Evolutionary conservation across 2,797 vertebrate genomes (phyloP).

Genomic region (Phalanger gymnotis): DNA sequence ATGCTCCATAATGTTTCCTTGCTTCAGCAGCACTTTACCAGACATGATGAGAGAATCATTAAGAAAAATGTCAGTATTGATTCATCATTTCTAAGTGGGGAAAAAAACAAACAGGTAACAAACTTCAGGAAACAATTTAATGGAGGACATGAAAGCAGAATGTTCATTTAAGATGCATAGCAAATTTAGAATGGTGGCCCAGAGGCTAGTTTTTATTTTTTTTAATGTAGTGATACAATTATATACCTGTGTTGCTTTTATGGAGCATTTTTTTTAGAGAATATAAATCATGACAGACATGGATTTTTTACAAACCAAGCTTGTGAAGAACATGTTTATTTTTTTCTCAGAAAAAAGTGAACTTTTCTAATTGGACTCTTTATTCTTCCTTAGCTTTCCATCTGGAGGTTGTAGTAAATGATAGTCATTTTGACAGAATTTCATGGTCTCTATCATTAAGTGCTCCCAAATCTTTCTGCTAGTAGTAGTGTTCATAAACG

Average conservation of each 20-base stretch:
- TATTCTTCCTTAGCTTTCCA: slow-evolving; percentile 64
- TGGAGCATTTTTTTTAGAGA: slow-evolving; percentile 23
- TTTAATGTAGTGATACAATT: slow-evolving; percentile 36
- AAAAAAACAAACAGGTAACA: slow-evolving; percentile 16
- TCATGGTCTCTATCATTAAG: slow-evolving; percentile 61
- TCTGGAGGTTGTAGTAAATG: slow-evolving; percentile 58
- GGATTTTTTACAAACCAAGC: slow-evolving; percentile 10
- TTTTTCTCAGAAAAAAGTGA: slow-evolving; percentile 19
- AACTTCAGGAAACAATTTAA: slow-evolving; percentile 36
- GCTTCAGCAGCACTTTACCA: slow-evolving; percentile 27
- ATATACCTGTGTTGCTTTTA: slow-evolving; percentile 19
- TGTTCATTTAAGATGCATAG: background rate
- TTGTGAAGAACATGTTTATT: background rate
- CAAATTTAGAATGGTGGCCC: background rate
- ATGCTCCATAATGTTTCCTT: slow-evolving; percentile 16
- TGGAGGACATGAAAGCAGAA: slow-evolving; percentile 24
- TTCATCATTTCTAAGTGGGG: slow-evolving; percentile 4
- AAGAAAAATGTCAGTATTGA: slow-evolving; percentile 47
- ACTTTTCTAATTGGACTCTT: slow-evolving; percentile 42
- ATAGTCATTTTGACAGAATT: slow-evolving; percentile 55
- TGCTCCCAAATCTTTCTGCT: slow-evolving; percentile 43
- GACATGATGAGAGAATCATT: background rate
- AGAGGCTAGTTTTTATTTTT: slow-evolving; percentile 14
- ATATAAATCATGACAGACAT: slow-evolving; percentile 50
- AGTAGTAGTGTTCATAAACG: slow-evolving; percentile 35